Conservation (phyloP, 2,888 invertebrate species). For the Lasius platythorax region DNA sequence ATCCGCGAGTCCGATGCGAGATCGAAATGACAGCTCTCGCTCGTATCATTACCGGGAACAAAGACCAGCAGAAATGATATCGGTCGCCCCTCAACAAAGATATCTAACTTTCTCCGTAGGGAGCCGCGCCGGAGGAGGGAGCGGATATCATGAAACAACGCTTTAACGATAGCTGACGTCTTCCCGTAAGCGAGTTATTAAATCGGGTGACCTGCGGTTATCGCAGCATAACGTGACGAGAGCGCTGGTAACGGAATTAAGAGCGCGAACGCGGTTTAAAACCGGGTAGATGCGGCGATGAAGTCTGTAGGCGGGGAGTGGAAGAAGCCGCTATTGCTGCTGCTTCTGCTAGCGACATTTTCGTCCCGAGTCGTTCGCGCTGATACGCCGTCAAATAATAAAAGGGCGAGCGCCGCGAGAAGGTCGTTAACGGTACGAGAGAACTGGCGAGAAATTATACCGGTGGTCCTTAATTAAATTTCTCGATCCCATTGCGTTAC, state of each 20-base stretch:
- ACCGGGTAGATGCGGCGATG: conserved; percentile 39
- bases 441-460: conserved; percentile 75
- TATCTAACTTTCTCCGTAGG: conserved; percentile 2
- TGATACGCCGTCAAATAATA: conserved; percentile 72
- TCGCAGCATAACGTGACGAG: conserved; percentile 61
- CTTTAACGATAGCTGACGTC: conserved; percentile 53
- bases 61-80: conserved; percentile 44
- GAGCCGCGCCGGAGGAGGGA: neutral
- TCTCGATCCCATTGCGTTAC: conserved; percentile 76
- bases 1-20: conserved; percentile 4
- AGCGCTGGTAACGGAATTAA: conserved; percentile 71
- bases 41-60: conserved; percentile 44
- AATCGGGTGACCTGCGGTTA: conserved; percentile 67
- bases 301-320: conserved; percentile 19
- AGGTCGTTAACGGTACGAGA: conserved; percentile 73
- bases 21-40: conserved; percentile 22
- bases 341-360: conserved; percentile 63
- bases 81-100: neutral
- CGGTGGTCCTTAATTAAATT: conserved; percentile 78
- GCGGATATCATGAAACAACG: conserved; percentile 35
- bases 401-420: conserved; percentile 63
- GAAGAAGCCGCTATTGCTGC: neutral
- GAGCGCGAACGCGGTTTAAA: conserved; percentile 65
- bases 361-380: conserved; percentile 68
- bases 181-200: conserved; percentile 59